Conservation (phyloP, 2,113 vertebrate genomes). For the Macaca nemestrina region DNA sequence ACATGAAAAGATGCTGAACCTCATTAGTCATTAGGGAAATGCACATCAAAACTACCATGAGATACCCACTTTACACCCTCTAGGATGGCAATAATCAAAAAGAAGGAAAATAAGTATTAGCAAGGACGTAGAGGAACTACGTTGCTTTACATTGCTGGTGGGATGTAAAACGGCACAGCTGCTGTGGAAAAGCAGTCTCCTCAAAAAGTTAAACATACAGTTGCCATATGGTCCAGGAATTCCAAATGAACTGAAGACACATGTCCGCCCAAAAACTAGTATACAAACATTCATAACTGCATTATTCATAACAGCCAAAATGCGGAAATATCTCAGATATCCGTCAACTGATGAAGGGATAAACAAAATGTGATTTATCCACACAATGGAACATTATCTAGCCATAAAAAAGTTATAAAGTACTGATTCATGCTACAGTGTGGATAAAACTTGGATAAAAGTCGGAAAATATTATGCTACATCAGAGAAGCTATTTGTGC, state of each 20-base stretch:
- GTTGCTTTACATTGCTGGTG: no score
- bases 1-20: not conserved
- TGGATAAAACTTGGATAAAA: not conserved
- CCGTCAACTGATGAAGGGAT: not conserved
- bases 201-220: not conserved
- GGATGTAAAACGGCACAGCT: rapidly evolving
- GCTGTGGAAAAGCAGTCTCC: not conserved
- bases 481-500: not conserved
- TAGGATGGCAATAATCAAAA: not conserved
- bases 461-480: not conserved
- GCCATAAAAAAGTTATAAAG: not conserved
- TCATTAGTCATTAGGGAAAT: not conserved
- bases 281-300: not conserved
- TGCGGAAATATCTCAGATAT: not conserved
- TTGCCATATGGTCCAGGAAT: not conserved
- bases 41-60: not conserved
- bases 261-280: not conserved
- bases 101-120: not conserved
- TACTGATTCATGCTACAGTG: not conserved
- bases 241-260: not conserved
- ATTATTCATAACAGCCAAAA: not conserved
- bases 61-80: not conserved
- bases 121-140: not conserved
- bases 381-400: not conserved
- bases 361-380: not conserved